A percentile compares a stretch with the other conserved stretches of the same genome.
phyloP scores from a whole-genome alignment of 1,140 invertebrate genomes.

The Condylostylus longicornis region DNA sequence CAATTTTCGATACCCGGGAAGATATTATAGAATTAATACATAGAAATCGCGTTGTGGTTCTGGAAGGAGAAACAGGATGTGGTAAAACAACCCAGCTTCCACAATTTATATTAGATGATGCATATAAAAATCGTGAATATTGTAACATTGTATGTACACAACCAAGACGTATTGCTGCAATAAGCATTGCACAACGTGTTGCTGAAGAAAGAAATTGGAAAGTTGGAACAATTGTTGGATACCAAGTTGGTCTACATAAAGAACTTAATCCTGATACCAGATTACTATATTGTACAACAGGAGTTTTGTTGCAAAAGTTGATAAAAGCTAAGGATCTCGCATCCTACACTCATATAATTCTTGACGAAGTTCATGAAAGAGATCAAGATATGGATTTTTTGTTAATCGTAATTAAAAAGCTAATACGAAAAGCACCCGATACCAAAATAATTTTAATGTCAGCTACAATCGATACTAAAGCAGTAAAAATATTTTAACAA shows the following conservation, averaged over 20 bases:
- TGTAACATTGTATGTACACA: conserved; percentile 78
- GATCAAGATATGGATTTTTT: conserved; percentile 87
- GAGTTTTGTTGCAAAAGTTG: conserved; percentile 55
- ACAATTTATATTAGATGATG: conserved; percentile 79
- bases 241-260: conserved; percentile 40
- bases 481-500: conserved; percentile 3
- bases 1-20: conserved; percentile 18
- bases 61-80: conserved; percentile 36
- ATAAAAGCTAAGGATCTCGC: conserved; percentile 46
- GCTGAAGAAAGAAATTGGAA: conserved; percentile 64
- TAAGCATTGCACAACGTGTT: conserved; percentile 73
- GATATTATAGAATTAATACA: conserved; percentile 16
- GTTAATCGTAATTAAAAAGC: conserved; percentile 66
- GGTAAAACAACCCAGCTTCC: conserved; percentile 88
- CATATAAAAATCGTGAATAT: conserved; percentile 35
- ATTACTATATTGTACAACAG: conserved; percentile 76
- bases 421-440: conserved; percentile 55
- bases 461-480: conserved; percentile 60
- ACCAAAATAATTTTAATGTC: conserved; percentile 80
- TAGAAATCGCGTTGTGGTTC: conserved; percentile 20
- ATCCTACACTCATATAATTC: conserved; percentile 79
- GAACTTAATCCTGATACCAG: conserved; percentile 45
- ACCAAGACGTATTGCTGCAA: conserved; percentile 77
- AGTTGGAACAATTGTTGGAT: conserved; percentile 71
- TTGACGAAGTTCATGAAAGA: conserved; percentile 93